Evolutionary conservation across 2,113 vertebrate species (phyloP).

Genomic region (Chionomys nivalis): DNA sequence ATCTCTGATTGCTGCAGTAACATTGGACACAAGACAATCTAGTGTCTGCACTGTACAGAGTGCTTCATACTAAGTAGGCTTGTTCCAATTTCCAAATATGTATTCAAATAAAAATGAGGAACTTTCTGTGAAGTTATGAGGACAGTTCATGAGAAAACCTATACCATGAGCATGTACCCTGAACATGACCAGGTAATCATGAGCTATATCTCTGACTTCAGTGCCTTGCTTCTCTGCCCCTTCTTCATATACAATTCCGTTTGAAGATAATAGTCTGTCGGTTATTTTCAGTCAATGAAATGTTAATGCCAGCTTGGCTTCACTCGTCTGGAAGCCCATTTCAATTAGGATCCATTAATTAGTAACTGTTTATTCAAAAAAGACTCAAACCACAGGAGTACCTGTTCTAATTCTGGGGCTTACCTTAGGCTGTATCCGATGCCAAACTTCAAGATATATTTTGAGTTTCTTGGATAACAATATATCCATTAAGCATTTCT

Average conservation of each 20-base stretch:
- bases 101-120: background rate
- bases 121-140: background rate
- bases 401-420: background rate
- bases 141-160: background rate
- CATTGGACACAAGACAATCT: too few species aligned
- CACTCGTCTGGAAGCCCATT: background rate
- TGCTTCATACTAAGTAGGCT: background rate
- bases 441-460: background rate
- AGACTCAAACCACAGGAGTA: background rate
- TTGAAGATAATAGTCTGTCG: background rate
- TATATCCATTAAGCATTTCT: background rate
- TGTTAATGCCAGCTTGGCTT: background rate
- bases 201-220: background rate
- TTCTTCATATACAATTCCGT: background rate
- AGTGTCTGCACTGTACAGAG: accelerated
- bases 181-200: background rate
- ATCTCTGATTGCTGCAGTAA: background rate
- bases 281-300: background rate
- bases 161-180: background rate
- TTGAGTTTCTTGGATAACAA: background rate
- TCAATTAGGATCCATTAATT: background rate
- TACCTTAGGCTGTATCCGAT: background rate
- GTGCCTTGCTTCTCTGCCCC: background rate
- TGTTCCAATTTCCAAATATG: background rate
- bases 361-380: background rate